Base-by-base conservation (phyloP, 2,888 invertebrate species). In the Pristionchus entomophagus region DNA sequence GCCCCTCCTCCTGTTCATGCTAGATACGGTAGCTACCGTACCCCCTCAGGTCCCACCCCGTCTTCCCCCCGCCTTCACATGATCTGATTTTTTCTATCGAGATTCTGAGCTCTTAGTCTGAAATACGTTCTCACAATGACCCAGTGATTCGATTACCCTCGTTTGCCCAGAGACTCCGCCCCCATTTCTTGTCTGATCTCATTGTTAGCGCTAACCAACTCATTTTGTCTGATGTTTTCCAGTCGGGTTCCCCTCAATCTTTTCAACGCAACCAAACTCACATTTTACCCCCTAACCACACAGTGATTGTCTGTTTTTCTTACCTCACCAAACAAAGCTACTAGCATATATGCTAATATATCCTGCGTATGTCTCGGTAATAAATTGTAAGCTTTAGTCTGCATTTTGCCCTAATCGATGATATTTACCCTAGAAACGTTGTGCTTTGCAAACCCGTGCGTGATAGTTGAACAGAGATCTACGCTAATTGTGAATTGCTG, bases 1-100 rank as follows among this genome's bases (percentile, higher is more conserved):
- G 86, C 10, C n/a, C 86, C 2, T 73, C 84, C 19, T 86, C 88
- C 0, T 90, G 92, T 83, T 88, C 88, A 19, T 92, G 92, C 84
- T 92, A 86, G 89, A 32, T 45, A 45, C 45, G 8, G 45, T 14
- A 45, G 45, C 45, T 45, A 14, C 45, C 45, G 6, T 45, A 14
- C 45, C n/a, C n/a, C n/a, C n/a, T n/a, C 62, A 62, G 62, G 29
- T 62, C 14, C 32, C 3, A 62, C 3, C 62, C 32, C 62, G 32
- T 19, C 32, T 29, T 32, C 62, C 29, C n/a, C n/a, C n/a, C n/a
- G n/a, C n/a, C n/a, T n/a, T n/a, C 32, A 35, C 32, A 35, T 65
- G 65, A 65, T 65, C 65, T 65, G 65, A 17, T 5, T n/a, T 65
- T 32, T 19, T 22, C 65, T 3, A n/a, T n/a, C n/a, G 62, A 62